phyloP scores from a whole-genome alignment of 2,888 invertebrate genomes.

The Julus scanicus region DNA sequence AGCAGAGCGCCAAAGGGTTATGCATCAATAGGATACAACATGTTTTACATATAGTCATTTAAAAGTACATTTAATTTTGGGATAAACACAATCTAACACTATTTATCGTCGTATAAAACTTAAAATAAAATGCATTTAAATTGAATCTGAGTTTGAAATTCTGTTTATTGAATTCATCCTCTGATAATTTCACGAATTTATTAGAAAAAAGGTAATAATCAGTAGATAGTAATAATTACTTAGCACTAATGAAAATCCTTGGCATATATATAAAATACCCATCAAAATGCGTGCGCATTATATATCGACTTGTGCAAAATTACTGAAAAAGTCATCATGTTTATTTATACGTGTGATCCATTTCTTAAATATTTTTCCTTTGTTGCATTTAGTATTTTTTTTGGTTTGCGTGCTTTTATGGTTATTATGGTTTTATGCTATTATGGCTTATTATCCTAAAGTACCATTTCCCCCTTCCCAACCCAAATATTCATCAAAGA shows the following conservation, averaged over 20 bases:
- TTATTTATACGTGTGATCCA: not conserved
- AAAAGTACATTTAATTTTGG: not conserved
- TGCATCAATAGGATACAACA: too few species aligned
- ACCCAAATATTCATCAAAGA: not conserved
- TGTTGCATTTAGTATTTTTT: not conserved
- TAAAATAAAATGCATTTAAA: not conserved
- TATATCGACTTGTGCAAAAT: not conserved
- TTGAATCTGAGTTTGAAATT: not conserved
- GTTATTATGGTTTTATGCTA: not conserved
- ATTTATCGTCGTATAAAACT: not conserved
- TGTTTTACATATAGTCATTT: not conserved
- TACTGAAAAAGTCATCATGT: not conserved
- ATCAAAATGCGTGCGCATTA: not conserved
- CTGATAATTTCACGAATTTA: too few species aligned
- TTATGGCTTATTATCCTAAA: not conserved
- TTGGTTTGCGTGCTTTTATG: not conserved
- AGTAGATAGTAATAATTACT: too few species aligned
- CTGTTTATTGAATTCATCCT: too few species aligned
- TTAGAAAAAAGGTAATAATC: too few species aligned
- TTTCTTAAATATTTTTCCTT: not conserved
- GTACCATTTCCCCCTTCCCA: not conserved
- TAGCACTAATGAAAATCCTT: too few species aligned
- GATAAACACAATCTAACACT: not conserved
- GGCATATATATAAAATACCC: not conserved
- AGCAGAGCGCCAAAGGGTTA: too few species aligned